phyloP scores from a whole-genome alignment of 2,888 invertebrate species.

The Ormia ochracea region DNA sequence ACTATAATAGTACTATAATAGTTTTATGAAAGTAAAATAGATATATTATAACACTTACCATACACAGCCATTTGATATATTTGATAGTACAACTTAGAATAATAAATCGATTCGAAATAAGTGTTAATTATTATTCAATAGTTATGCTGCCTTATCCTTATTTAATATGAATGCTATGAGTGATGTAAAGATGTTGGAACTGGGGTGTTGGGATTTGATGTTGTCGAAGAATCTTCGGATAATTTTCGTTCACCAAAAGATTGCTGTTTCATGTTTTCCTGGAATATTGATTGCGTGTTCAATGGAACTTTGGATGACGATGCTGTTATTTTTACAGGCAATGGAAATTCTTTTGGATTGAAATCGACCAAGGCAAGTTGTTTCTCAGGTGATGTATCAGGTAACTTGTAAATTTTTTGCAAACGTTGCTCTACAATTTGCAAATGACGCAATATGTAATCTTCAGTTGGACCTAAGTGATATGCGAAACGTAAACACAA shows the following conservation, averaged over 20 bases:
- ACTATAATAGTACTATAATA: neutral
- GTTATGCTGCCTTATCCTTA: slow-evolving; percentile 8
- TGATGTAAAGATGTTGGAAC: slow-evolving; percentile 21
- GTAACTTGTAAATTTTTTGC: slow-evolving; percentile 72
- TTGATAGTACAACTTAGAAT: slow-evolving; percentile 34
- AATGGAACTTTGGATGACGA: slow-evolving; percentile 18
- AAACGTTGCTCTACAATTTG: slow-evolving; percentile 83
- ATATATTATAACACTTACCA: slow-evolving; percentile 55
- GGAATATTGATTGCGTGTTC: slow-evolving; percentile 19
- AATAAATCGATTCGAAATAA: slow-evolving; percentile 15
- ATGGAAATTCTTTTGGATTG: slow-evolving; percentile 74
- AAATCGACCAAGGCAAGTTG: slow-evolving; percentile 74
- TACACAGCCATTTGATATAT: slow-evolving; percentile 60
- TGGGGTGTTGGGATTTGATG: slow-evolving; percentile 17
- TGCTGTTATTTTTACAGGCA: slow-evolving; percentile 49
- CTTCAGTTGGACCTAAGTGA: slow-evolving; percentile 90
- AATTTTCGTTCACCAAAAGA: slow-evolving; percentile 23
- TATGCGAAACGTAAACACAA: slow-evolving; percentile 89
- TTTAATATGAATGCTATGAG: slow-evolving; percentile 53
- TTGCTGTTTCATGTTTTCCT: slow-evolving; percentile 19
- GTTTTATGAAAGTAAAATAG: neutral
- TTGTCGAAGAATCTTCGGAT: slow-evolving; percentile 12
- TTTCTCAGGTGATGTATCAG: slow-evolving; percentile 73
- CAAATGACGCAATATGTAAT: slow-evolving; percentile 93
- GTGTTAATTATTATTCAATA: slow-evolving; percentile 14